Conservation (phyloP, 2,888 invertebrate genomes). For the Scaeva pyrastri region DNA sequence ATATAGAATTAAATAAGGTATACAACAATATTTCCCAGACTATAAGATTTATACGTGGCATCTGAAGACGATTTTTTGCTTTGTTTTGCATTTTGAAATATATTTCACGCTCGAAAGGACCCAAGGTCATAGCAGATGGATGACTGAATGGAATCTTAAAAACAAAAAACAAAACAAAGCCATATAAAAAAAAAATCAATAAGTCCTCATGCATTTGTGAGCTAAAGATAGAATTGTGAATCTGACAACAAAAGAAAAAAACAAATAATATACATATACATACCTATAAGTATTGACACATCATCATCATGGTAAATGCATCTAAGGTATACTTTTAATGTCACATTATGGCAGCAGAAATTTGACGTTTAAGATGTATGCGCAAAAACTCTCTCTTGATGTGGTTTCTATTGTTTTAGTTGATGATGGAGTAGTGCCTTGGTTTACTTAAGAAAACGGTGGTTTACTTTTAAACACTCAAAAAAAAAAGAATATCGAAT, state of each 20-base stretch:
- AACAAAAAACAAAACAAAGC: too few relatives aligned
- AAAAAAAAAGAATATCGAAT: too few relatives aligned
- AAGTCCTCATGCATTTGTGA: constrained; percentile 47
- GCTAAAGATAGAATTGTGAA: constrained; percentile 59
- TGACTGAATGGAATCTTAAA: constrained; percentile 62
- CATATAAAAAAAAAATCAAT: constrained; percentile 70
- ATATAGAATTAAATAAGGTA: background rate
- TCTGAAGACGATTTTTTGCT: constrained; percentile 32
- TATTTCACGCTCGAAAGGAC: constrained; percentile 60
- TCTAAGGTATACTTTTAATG: constrained; percentile 21
- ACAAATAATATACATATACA: constrained; percentile 7
- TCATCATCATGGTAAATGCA: constrained; percentile 8
- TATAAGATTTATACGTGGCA: constrained; percentile 27
- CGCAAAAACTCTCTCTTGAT: constrained; percentile 23
- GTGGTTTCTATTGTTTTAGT: constrained; percentile 27
- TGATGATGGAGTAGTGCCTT: constrained; percentile 1
- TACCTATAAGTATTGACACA: constrained; percentile 57
- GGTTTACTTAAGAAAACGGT: constrained; percentile 46
- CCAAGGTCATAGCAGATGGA: constrained; percentile 68
- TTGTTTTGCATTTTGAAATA: constrained; percentile 40
- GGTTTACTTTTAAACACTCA: too few relatives aligned
- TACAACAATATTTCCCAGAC: background rate
- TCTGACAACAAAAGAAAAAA: constrained; percentile 28
- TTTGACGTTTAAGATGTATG: constrained; percentile 6
- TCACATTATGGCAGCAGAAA: constrained; percentile 25